Evolutionary conservation across 30 jellyfish, hydroid and myxozoan species (phyloP).

Genomic region (Mastigias papua): DNA sequence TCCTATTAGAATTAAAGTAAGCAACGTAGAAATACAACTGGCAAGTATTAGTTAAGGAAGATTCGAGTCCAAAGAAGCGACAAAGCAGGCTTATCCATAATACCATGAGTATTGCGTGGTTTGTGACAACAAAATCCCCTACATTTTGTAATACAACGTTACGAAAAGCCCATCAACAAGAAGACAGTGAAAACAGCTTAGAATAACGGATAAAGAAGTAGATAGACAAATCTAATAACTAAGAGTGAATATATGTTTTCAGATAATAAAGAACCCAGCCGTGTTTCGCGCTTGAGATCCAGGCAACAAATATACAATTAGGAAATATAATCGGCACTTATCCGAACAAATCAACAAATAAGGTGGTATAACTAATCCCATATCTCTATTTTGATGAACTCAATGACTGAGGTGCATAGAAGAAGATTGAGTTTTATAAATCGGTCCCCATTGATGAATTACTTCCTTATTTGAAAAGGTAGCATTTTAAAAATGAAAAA

Average conservation of each 20-base stretch:
- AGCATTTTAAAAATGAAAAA: neutral
- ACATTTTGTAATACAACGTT: neutral
- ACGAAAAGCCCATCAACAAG: neutral
- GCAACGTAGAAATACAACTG: too few species aligned
- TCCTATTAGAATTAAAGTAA: too few species aligned
- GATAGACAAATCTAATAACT: neutral
- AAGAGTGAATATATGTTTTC: neutral
- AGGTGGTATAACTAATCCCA: neutral
- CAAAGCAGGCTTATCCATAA: too few species aligned
- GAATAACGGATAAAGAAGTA: neutral
- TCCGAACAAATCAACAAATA: neutral
- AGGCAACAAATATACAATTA: neutral
- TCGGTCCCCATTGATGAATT: neutral
- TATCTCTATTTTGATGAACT: conserved; percentile 1
- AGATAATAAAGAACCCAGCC: neutral
- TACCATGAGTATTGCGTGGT: too few species aligned
- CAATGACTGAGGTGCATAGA: neutral
- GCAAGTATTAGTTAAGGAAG: too few species aligned
- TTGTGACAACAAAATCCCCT: too few species aligned
- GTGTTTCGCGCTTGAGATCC: neutral
- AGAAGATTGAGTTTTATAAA: neutral
- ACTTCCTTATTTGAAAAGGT: neutral
- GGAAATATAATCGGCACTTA: neutral
- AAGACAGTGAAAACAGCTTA: neutral
- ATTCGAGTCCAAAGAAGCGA: too few species aligned